A percentile compares a stretch with the other conserved stretches of the same genome.
Conservation (phyloP, 2,888 invertebrate species). For the Bursaphelenchus okinawaensis region DNA sequence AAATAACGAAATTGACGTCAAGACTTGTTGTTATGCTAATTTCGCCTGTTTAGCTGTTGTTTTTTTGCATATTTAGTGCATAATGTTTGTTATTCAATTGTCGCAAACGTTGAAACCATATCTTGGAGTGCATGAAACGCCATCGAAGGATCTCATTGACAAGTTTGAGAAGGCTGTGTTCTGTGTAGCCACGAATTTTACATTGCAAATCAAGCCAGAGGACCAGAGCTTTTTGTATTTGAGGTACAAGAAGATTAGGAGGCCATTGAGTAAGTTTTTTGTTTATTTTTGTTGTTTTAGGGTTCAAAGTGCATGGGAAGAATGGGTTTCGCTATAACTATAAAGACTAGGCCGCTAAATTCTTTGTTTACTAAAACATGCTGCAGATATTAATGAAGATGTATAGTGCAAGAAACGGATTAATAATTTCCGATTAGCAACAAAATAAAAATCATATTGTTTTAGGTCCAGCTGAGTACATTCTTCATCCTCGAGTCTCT, state of each 20-base stretch:
- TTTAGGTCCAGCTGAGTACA: not conserved
- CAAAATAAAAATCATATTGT: not conserved
- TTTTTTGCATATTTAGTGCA: no score
- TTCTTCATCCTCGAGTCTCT: not conserved
- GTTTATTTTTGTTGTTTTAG: not conserved
- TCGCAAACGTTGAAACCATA: not conserved
- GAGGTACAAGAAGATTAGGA: slow-evolving; percentile 4
- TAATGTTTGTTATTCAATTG: slow-evolving; percentile 5
- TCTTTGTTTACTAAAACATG: no score
- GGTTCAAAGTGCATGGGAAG: no score
- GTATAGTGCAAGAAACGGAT: no score
- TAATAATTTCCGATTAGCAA: no score
- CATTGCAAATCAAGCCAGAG: slow-evolving; percentile 1
- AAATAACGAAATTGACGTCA: no score
- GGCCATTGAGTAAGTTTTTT: slow-evolving; percentile 4
- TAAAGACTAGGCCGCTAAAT: no score
- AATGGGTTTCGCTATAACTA: no score
- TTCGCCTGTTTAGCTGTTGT: no score
- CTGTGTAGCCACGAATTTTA: not conserved
- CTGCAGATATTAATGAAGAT: no score
- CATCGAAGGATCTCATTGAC: not conserved
- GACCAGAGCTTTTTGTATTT: slow-evolving; percentile 3
- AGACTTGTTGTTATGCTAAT: no score
- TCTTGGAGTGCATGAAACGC: not conserved
- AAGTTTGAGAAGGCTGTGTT: not conserved